A percentile compares a stretch with the other conserved stretches of the same genome.
Conservation (phyloP, 23 tunicate genomes). For the Halocynthia aurantium region DNA sequence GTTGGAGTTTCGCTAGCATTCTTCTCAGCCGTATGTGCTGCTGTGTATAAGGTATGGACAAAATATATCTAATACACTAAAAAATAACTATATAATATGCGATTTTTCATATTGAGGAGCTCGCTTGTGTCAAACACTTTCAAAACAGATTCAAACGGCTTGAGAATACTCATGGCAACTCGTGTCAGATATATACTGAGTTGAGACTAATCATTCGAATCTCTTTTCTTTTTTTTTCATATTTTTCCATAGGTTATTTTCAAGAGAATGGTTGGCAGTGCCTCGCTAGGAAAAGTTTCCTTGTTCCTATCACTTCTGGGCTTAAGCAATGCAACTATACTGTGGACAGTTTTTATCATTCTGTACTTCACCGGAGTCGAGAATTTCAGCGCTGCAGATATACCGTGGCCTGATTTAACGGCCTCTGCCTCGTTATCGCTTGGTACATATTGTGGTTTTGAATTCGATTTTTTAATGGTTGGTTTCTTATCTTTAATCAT, state of each 20-base stretch:
- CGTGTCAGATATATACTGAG: too few species aligned
- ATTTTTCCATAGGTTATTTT: constrained; percentile 51
- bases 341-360: constrained; percentile 57
- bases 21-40: constrained; percentile 85
- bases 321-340: constrained; percentile 48
- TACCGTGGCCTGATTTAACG: constrained; percentile 78
- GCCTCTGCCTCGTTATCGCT: constrained; percentile 47
- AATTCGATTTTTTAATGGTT: background rate
- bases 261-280: constrained; percentile 57
- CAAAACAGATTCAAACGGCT: too few species aligned
- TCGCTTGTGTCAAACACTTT: background rate
- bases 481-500: background rate
- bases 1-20: constrained; percentile 49
- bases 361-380: constrained; percentile 74
- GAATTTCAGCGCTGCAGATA: constrained; percentile 38
- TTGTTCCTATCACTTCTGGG: constrained; percentile 81
- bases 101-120: background rate
- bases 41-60: constrained; percentile 65
- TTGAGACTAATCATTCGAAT: background rate
- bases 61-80: too few species aligned
- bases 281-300: constrained; percentile 90
- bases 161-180: background rate
- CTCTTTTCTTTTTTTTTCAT: background rate
- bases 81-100: background rate
- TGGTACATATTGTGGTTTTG: constrained; percentile 20